These are phyloP conservation scores for Drepanosiphum platanoidis DNA, from an alignment of 2,888 invertebrate species.

Conservation along the genomic window DNA sequence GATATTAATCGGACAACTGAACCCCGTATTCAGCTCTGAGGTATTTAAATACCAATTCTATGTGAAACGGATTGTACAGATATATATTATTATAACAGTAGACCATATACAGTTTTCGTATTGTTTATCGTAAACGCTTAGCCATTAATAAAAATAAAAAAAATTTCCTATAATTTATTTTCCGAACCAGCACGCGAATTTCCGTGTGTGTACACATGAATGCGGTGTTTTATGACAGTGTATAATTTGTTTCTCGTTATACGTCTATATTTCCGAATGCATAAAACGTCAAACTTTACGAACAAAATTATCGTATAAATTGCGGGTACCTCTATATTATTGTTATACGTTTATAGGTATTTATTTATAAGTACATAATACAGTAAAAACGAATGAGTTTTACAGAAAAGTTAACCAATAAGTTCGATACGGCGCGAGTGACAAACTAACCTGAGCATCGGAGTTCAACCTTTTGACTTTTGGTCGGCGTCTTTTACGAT, in stretches of 20 bases:
- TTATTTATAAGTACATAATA: no score
- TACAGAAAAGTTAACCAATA: no score
- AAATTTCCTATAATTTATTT: constrained; percentile 29
- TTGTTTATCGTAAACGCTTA: not conserved
- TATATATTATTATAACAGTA: not conserved
- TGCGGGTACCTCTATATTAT: not conserved
- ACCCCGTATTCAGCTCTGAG: not conserved
- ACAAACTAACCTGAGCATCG: constrained; percentile 54
- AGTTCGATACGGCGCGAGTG: not conserved
- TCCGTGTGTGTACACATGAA: constrained; percentile 35
- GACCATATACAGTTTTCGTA: not conserved
- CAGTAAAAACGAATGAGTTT: no score
- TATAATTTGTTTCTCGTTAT: not conserved
- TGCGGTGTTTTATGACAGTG: not conserved
- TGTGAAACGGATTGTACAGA: not conserved
- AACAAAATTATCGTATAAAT: not conserved
- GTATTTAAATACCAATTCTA: not conserved
- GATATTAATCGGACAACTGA: not conserved
- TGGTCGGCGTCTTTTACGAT: constrained; percentile 24
- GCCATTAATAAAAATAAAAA: not conserved
- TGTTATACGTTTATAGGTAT: no score
- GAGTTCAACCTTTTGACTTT: constrained; percentile 54
- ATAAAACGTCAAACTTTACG: not conserved
- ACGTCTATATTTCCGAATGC: not conserved
- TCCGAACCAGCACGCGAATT: constrained; percentile 48